Evolutionary conservation across 2,113 vertebrate species (phyloP).

Genomic region (Leiothrix lutea): DNA sequence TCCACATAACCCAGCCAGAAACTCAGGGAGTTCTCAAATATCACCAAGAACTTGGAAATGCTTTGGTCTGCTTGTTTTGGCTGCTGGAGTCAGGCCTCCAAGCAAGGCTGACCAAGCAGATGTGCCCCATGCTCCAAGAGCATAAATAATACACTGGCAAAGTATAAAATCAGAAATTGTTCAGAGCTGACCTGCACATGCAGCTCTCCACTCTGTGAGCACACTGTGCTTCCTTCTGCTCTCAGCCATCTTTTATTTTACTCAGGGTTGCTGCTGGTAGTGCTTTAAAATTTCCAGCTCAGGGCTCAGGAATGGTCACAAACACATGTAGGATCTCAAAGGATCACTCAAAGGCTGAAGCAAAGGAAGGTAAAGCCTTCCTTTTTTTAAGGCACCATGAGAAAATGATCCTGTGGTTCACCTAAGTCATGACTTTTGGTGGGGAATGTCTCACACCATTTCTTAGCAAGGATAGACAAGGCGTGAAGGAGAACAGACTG

Average conservation of each 20-base stretch:
- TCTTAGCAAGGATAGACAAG: neutral
- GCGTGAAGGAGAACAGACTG: neutral
- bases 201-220: neutral
- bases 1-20: neutral
- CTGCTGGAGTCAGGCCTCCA: neutral
- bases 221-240: neutral
- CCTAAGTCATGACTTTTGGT: neutral
- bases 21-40: neutral
- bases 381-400: neutral
- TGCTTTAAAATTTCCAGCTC: neutral
- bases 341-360: neutral
- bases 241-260: neutral
- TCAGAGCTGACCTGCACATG: neutral
- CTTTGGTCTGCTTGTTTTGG: neutral
- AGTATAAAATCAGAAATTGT: neutral
- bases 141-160: neutral
- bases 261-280: neutral
- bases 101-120: neutral
- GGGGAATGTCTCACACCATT: neutral
- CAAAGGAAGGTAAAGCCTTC: neutral
- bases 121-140: neutral
- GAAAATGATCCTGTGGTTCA: neutral
- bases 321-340: neutral
- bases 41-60: neutral
- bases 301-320: neutral